Percentiles rank a stretch among this genome's conserved stretches.
These are phyloP conservation scores for Megaleporinus macrocephalus DNA, from an alignment of 2,113 vertebrate species.

Conservation along the genomic window DNA sequence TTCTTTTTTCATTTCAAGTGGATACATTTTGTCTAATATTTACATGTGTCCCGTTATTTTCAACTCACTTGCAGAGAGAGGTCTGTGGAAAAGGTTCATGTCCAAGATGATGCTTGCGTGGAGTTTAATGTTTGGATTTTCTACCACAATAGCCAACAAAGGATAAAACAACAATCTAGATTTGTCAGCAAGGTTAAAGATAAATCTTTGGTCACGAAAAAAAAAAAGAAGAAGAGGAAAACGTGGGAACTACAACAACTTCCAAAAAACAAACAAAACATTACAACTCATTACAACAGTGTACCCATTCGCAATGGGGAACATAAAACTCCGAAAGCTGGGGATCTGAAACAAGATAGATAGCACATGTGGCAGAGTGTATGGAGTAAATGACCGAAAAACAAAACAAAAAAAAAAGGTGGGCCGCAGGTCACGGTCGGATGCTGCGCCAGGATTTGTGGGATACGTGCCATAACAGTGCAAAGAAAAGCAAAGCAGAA, in stretches of 20 bases:
- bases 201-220: slow-evolving; percentile 94
- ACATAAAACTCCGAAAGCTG: slow-evolving; percentile 28
- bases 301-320: slow-evolving; percentile 42
- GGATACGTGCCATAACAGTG: slow-evolving; percentile 14
- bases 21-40: slow-evolving; percentile 58
- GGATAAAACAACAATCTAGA: slow-evolving; percentile 46
- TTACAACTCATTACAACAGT: slow-evolving; percentile 57
- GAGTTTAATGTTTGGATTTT: slow-evolving; percentile 21
- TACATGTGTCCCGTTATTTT: slow-evolving; percentile 77
- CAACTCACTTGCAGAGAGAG: slow-evolving; percentile 78
- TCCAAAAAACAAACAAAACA: slow-evolving; percentile 37
- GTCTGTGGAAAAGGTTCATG: slow-evolving; percentile 75
- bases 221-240: slow-evolving; percentile 76
- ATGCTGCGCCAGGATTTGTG: slow-evolving; percentile 29
- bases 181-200: slow-evolving; percentile 68
- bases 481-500: slow-evolving; percentile 11
- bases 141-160: slow-evolving; percentile 68
- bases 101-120: slow-evolving; percentile 35
- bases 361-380: neutral
- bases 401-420: slow-evolving; percentile 22
- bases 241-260: slow-evolving; percentile 37
- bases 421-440: slow-evolving; percentile 38
- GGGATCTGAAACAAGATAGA: neutral
- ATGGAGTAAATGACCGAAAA: slow-evolving; percentile 6
- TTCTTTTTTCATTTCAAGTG: slow-evolving; percentile 49